These are phyloP conservation scores for Excalfactoria chinensis DNA, from an alignment of 2,113 vertebrate species.

Conservation along the genomic window DNA sequence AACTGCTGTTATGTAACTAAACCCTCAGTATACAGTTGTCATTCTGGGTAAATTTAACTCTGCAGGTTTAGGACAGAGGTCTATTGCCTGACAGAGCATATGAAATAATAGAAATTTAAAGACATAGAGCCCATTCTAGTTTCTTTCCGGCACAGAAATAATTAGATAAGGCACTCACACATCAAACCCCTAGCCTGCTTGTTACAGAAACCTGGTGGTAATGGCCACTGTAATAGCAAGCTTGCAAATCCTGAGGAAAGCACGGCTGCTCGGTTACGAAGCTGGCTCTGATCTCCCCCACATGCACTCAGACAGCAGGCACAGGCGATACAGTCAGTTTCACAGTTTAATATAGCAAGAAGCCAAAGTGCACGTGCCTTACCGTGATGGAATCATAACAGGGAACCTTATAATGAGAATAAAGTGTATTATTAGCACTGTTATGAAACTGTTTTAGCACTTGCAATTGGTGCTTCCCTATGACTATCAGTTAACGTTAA, in stretches of 20 bases:
- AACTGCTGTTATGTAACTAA: slow-evolving; percentile 82
- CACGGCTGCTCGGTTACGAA: slow-evolving; percentile 43
- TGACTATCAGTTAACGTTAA: slow-evolving; percentile 21
- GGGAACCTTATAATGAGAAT: slow-evolving; percentile 38
- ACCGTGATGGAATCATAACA: slow-evolving; percentile 54
- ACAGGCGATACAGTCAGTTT: slow-evolving; percentile 28
- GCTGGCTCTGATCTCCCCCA: slow-evolving; percentile 32
- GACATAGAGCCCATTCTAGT: not conserved
- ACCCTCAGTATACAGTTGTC: slow-evolving; percentile 82
- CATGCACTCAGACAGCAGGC: not conserved
- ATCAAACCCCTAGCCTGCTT: not conserved
- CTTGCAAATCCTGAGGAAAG: slow-evolving; percentile 50
- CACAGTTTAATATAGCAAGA: slow-evolving; percentile 2
- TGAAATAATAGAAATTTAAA: slow-evolving; percentile 75
- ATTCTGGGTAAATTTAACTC: slow-evolving; percentile 85
- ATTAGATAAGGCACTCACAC: not conserved
- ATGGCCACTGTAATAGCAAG: not conserved
- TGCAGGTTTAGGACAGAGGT: slow-evolving; percentile 80
- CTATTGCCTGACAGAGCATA: slow-evolving; percentile 68
- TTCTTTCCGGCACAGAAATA: not conserved
- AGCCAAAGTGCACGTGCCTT: slow-evolving; percentile 42
- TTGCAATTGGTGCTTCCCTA: slow-evolving; percentile 36
- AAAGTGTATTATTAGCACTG: slow-evolving; percentile 39
- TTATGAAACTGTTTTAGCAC: slow-evolving; percentile 9
- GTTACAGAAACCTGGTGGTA: not conserved